phyloP scores from a whole-genome alignment of 2,888 invertebrate genomes.

The Odontocerum albicorne region DNA sequence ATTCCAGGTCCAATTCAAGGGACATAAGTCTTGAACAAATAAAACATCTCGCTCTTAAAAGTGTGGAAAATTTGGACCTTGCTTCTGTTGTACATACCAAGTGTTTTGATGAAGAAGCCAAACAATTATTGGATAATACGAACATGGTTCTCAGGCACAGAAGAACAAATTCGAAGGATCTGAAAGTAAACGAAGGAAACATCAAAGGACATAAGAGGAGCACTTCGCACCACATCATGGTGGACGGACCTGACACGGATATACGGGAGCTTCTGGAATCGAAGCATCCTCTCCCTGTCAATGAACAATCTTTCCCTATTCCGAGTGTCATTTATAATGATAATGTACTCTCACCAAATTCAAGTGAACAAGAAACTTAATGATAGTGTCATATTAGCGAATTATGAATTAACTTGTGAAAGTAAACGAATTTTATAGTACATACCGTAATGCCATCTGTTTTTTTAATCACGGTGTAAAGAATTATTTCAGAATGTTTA shows the following conservation, averaged over 20 bases:
- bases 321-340: conserved; percentile 26
- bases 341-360: conserved; percentile 28
- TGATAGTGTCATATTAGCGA: conserved; percentile 28
- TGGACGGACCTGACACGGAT: conserved; percentile 45
- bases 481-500: too few relatives aligned
- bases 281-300: conserved; percentile 7
- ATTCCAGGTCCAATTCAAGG: conserved; percentile 58
- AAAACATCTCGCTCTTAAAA: conserved; percentile 52
- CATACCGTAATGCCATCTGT: neutral
- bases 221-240: conserved; percentile 53
- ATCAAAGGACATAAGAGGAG: conserved; percentile 50
- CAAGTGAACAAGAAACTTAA: conserved; percentile 30
- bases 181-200: conserved; percentile 42
- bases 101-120: conserved; percentile 52
- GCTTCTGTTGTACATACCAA: conserved; percentile 48
- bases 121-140: conserved; percentile 48
- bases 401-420: conserved; percentile 7
- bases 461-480: too few relatives aligned
- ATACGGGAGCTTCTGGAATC: conserved; percentile 29
- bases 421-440: conserved; percentile 15
- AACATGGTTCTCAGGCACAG: conserved; percentile 58
- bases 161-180: conserved; percentile 62
- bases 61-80: conserved; percentile 53
- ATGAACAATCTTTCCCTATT: conserved; percentile 16
- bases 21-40: conserved; percentile 54